Conservation (phyloP, 1,140 invertebrate species). For the Stenopsyche tienmushanensis region DNA sequence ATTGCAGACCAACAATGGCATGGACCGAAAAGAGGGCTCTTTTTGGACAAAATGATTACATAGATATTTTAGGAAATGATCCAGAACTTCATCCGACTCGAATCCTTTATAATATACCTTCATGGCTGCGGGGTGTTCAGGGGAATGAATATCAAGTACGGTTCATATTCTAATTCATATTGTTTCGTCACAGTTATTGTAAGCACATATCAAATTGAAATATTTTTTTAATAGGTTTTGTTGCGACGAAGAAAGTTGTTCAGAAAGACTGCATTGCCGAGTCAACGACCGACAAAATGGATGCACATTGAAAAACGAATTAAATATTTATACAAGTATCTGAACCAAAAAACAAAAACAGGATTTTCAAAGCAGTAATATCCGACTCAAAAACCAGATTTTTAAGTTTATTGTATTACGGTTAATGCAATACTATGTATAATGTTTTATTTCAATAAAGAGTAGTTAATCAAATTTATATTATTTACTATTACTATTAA, state of each 20-base stretch:
- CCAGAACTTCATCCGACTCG: constrained; percentile 72
- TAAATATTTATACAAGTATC: constrained; percentile 68
- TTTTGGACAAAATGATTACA: constrained; percentile 96
- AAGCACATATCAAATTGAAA: too few species aligned
- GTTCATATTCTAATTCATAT: background rate
- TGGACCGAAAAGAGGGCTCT: constrained; percentile 78
- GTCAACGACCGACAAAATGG: constrained; percentile 74
- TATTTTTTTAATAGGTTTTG: constrained; percentile 60
- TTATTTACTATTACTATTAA: too few species aligned
- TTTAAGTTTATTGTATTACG: too few species aligned
- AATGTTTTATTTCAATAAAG: too few species aligned
- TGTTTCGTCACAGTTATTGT: too few species aligned
- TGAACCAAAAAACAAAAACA: constrained; percentile 80
- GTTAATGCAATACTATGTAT: too few species aligned
- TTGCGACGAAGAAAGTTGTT: constrained; percentile 72
- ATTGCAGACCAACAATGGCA: constrained; percentile 62
- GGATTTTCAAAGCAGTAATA: constrained; percentile 47
- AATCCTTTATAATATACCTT: constrained; percentile 80
- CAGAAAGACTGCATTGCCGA: constrained; percentile 57
- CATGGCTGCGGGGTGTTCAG: constrained; percentile 83
- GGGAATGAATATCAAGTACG: constrained; percentile 80
- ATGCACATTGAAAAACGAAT: constrained; percentile 71
- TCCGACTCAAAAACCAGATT: too few species aligned
- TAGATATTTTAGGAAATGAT: constrained; percentile 88
- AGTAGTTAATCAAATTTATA: too few species aligned